These are phyloP conservation scores for Hyphantria cunea DNA, from an alignment of 1,140 invertebrate genomes.

Conservation along the genomic window DNA sequence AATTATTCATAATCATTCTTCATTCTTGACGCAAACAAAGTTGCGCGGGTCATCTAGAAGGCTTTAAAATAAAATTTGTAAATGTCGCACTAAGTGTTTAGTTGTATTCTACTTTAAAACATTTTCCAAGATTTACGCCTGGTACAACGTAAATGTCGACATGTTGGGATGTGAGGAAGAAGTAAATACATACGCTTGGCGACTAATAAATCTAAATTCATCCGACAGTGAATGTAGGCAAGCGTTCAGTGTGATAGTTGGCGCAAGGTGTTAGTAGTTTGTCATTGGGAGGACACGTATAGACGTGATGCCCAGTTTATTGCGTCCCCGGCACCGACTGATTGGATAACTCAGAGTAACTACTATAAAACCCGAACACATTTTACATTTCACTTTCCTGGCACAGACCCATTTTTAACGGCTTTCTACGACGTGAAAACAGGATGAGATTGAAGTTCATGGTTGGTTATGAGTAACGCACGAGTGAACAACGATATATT, in stretches of 20 bases:
- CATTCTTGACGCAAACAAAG: too few species aligned
- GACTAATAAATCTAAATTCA: slow-evolving; percentile 56
- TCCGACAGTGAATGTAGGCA: slow-evolving; percentile 45
- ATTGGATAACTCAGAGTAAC: slow-evolving; percentile 47
- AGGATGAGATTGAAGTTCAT: slow-evolving; percentile 7
- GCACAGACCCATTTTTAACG: slow-evolving; percentile 6
- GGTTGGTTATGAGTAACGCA: slow-evolving; percentile 19
- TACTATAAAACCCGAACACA: slow-evolving; percentile 35
- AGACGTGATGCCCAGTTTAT: slow-evolving; percentile 57
- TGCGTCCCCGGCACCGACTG: slow-evolving; percentile 45
- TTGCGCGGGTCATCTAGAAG: background rate
- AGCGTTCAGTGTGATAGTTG: slow-evolving; percentile 35
- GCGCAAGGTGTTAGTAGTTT: slow-evolving; percentile 37
- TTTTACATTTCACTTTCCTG: slow-evolving; percentile 32
- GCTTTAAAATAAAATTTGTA: too few species aligned
- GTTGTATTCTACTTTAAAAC: slow-evolving; percentile 14
- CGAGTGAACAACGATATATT: slow-evolving; percentile 21
- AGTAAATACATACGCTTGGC: slow-evolving; percentile 45
- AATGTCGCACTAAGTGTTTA: too few species aligned
- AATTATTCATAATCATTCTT: too few species aligned
- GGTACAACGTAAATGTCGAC: slow-evolving; percentile 24
- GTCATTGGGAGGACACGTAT: slow-evolving; percentile 48
- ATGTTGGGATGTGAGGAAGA: slow-evolving; percentile 35
- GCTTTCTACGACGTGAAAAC: slow-evolving; percentile 1
- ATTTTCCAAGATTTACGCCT: background rate